Conservation (phyloP, 2,888 invertebrate genomes). For the Dryobotodes eremita region DNA sequence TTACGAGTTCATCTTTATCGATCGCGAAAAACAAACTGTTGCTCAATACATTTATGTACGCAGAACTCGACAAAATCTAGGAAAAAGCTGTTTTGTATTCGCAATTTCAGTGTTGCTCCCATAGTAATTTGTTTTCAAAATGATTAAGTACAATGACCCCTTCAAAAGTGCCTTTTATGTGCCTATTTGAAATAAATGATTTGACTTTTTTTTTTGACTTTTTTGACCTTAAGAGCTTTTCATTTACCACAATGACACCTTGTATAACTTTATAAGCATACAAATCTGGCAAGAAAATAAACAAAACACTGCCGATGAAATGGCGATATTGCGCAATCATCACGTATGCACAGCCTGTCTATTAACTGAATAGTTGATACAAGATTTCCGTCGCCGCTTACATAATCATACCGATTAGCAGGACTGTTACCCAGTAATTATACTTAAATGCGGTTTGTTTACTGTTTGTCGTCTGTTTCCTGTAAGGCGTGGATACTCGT, state of each 20-base stretch:
- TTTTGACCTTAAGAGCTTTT: too few relatives aligned
- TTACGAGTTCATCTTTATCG: neutral
- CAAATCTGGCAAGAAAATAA: neutral
- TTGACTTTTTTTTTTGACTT: too few relatives aligned
- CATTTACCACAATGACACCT: neutral
- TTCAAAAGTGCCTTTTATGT: too few relatives aligned
- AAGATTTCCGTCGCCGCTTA: constrained; percentile 39
- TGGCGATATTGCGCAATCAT: constrained; percentile 33
- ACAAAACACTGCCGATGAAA: neutral
- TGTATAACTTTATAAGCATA: neutral
- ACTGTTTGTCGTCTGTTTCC: constrained; percentile 30
- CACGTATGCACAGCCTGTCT: constrained; percentile 37
- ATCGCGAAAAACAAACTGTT: neutral
- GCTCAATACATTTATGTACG: too few relatives aligned
- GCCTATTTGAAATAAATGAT: too few relatives aligned
- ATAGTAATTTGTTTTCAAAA: neutral
- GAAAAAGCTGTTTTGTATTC: too few relatives aligned
- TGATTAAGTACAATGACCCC: neutral
- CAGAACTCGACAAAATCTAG: too few relatives aligned
- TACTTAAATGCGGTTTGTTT: constrained; percentile 58
- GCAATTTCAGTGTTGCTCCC: too few relatives aligned
- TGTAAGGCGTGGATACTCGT: neutral
- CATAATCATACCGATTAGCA: constrained; percentile 53
- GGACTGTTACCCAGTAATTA: constrained; percentile 52
- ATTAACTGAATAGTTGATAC: constrained; percentile 66